Evolutionary conservation across 2,888 invertebrate genomes (phyloP).

Genomic region (Lasioglossum marginatum): DNA sequence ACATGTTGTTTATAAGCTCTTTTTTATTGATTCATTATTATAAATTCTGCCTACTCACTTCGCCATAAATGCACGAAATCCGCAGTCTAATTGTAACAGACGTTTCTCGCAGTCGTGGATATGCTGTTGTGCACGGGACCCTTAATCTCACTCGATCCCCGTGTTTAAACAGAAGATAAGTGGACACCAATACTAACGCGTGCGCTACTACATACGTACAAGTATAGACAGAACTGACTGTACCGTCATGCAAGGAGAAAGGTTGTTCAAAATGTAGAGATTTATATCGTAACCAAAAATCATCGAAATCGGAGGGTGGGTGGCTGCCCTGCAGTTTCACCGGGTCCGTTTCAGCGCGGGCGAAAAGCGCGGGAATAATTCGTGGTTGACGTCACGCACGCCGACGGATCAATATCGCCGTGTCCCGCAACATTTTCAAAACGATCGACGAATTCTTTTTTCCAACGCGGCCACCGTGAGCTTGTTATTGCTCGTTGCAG

Average conservation of each 20-base stretch:
- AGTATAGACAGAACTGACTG: no score
- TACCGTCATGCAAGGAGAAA: background rate
- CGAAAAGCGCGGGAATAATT: conserved; percentile 63
- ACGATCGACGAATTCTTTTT: conserved; percentile 49
- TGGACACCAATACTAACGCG: background rate
- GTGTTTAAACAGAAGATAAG: background rate
- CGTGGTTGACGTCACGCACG: conserved; percentile 54
- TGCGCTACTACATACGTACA: no score
- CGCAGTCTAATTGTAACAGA: no score
- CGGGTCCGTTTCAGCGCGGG: conserved; percentile 35
- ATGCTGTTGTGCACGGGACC: no score
- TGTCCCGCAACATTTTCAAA: conserved; percentile 35
- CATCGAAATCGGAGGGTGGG: background rate
- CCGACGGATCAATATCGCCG: conserved; percentile 52
- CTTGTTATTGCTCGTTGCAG: background rate
- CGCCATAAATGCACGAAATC: no score
- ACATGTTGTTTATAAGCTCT: no score
- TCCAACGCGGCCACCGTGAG: background rate
- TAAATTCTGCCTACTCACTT: no score
- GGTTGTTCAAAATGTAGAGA: background rate
- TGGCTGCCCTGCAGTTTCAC: background rate
- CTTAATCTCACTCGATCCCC: no score
- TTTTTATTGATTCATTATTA: no score
- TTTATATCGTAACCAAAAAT: background rate
- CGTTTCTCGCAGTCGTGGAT: no score